Base-by-base conservation (phyloP, 2,113 vertebrate genomes). In the Rallus limicola region DNA sequence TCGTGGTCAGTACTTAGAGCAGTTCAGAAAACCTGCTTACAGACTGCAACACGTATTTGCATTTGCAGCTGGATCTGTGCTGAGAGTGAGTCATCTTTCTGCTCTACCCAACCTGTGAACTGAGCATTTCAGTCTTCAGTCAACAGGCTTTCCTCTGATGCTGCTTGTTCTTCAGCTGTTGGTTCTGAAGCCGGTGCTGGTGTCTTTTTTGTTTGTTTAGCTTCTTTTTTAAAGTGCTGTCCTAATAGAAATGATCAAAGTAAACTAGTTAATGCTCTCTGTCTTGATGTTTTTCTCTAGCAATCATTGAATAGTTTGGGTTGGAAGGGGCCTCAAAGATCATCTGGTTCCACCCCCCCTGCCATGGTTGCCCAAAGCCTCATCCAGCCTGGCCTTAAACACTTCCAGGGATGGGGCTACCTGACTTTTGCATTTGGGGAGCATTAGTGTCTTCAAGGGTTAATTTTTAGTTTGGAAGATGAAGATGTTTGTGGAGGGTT, bases 31-130 rank as follows among this genome's bases (percentile, higher is more conserved):
- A 53, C 13, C 42, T 11, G 0, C 33, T 62, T 15, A 6, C 13
- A 33, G 40, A 8, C 21, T 65, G n/a, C 29, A 36, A 0, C 0
- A 2, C 9, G 5, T 3, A 5, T 40, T 80, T 36, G 64, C 42
- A 11, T 21, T 71, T 48, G 2, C 42, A 58, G 78, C 87, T 83
- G 76, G 91, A 58, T 6, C 17, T 40, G 68, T n/a, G 69, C 46
- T 34, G 53, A 24, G 19, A 14, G n/a, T 9, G 40, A 80, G 23
- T 24, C 25, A 4, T 15, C 31, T 1, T n/a, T 38, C 21, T 75
- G 64, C 72, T 50, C 67, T 34, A 31, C 86, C 55, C 53, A 44
- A 0, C 48, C 70, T 56, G 28, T 11, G 78, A 46, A 29, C 1
- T 19, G 29, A 42, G 40, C 10, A 28, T 70, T 59, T 56, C 44